These are phyloP conservation scores for Aplodontia rufa DNA, from an alignment of 2,113 vertebrate genomes.

Conservation along the genomic window DNA sequence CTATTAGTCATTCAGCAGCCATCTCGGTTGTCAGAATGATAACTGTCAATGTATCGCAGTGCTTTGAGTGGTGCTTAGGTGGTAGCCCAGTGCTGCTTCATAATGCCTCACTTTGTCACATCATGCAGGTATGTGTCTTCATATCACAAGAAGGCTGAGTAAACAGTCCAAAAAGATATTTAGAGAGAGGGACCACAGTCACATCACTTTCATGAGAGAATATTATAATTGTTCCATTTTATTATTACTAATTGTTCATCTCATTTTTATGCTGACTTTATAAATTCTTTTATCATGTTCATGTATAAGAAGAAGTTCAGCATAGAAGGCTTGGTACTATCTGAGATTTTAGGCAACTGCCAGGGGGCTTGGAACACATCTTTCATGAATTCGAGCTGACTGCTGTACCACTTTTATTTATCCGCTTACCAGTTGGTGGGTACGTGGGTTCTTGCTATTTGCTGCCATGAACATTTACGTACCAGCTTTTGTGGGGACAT, in stretches of 20 bases:
- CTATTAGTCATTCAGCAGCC: background rate
- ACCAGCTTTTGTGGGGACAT: background rate
- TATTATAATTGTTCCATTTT: background rate
- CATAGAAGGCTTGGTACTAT: background rate
- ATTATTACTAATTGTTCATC: background rate
- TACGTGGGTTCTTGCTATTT: background rate
- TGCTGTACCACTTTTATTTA: background rate
- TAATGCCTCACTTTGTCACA: background rate
- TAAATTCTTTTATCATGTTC: background rate
- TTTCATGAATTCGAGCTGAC: too few species aligned
- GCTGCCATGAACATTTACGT: background rate
- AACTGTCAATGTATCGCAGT: background rate
- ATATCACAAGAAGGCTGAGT: background rate
- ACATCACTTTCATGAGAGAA: background rate
- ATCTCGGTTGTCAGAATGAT: background rate
- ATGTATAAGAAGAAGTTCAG: background rate
- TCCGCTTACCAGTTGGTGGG: background rate
- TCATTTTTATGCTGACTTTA: background rate
- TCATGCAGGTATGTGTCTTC: background rate
- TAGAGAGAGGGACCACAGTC: background rate
- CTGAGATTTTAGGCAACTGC: background rate
- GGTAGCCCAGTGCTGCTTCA: too few species aligned
- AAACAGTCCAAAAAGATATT: too few species aligned
- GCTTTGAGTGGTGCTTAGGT: too few species aligned
- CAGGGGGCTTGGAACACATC: background rate